Evolutionary conservation across 2,797 vertebrate genomes (phyloP).

Genomic region (Aythya fuligula): DNA sequence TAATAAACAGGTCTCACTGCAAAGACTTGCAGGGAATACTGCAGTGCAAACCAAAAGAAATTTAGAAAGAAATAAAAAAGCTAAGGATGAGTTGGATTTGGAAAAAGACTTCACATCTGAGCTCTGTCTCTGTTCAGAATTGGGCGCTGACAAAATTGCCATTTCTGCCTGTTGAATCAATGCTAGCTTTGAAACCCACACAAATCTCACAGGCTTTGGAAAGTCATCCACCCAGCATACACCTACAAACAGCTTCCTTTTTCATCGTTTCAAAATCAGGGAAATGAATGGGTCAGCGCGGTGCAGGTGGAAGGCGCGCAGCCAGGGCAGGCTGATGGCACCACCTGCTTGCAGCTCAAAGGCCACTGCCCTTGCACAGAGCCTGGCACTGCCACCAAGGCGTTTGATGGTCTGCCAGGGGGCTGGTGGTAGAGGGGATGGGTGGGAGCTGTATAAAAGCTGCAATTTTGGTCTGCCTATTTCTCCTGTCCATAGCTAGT

Average conservation of each 20-base stretch:
- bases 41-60: neutral
- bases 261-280: neutral
- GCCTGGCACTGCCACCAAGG: accelerated
- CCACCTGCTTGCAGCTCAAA: slow-evolving; percentile 13
- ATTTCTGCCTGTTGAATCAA: neutral
- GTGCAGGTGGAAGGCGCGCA: neutral
- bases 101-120: neutral
- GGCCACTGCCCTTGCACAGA: neutral
- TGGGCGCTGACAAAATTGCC: neutral
- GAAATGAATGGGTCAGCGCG: neutral
- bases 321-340: neutral
- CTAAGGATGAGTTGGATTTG: neutral
- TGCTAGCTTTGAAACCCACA: neutral
- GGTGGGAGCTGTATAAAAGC: neutral
- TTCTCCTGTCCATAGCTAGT: accelerated
- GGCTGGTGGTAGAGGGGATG: neutral
- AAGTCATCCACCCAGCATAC: neutral
- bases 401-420: accelerated
- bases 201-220: accelerated
- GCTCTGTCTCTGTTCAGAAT: neutral
- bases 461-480: neutral
- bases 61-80: neutral
- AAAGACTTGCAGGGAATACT: neutral
- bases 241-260: neutral
- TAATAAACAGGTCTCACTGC: neutral